Conservation (phyloP, 2,888 invertebrate species). For the Melanophora roralis region DNA sequence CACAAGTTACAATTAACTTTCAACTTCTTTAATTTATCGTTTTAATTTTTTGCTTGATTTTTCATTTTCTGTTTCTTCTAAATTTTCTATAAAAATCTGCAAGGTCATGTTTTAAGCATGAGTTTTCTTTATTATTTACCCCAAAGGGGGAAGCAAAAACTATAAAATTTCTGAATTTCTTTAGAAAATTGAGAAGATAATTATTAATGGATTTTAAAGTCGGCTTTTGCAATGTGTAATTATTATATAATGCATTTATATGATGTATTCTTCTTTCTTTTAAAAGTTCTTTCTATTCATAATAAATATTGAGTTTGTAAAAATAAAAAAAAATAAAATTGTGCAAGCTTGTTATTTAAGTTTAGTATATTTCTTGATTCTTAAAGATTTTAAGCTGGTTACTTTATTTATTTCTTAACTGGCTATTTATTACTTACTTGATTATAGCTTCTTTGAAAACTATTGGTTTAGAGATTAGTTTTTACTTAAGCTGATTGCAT, state of each 20-base stretch:
- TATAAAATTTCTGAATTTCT: slow-evolving; percentile 5
- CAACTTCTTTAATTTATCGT: slow-evolving; percentile 24
- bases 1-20: slow-evolving; percentile 50
- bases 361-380: background rate
- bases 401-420: background rate
- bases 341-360: too few relatives aligned
- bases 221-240: slow-evolving; percentile 29
- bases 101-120: slow-evolving; percentile 44
- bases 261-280: too few relatives aligned
- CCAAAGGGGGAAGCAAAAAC: background rate
- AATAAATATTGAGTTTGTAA: background rate
- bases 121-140: slow-evolving; percentile 26
- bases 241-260: too few relatives aligned
- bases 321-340: too few relatives aligned
- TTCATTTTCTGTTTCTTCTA: background rate
- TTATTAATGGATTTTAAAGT: background rate
- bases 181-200: slow-evolving; percentile 15
- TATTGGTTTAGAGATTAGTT: background rate
- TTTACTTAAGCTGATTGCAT: background rate
- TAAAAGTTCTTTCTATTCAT: background rate
- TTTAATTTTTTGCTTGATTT: slow-evolving; percentile 1
- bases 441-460: background rate
- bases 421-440: background rate
- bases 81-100: background rate
- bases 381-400: slow-evolving; percentile 34